A percentile compares a stretch with the other conserved stretches of the same genome.
phyloP scores from a whole-genome alignment of 37 sponge, comb jelly and placozoan species.

The Eunapius fragilis region DNA sequence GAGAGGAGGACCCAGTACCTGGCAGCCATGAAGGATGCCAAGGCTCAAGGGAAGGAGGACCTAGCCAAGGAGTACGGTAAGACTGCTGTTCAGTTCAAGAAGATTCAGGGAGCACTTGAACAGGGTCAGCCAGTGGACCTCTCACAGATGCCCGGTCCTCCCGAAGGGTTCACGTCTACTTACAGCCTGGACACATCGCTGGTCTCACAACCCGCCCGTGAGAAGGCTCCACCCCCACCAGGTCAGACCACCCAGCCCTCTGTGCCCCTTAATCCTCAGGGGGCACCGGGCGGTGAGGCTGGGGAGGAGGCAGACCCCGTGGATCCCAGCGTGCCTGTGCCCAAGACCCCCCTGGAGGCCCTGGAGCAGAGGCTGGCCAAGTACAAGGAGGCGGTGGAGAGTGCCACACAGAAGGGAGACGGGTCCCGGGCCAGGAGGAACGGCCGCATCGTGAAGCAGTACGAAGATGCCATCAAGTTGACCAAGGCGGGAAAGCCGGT shows the following conservation, averaged over 20 bases:
- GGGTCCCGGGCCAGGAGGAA: constrained; percentile 75
- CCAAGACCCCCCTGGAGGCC: constrained; percentile 76
- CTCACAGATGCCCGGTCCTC: constrained; percentile 74
- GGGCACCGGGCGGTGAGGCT: constrained; percentile 3
- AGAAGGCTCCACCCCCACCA: not conserved
- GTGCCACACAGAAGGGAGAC: constrained; percentile 86
- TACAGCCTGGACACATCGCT: constrained; percentile 47
- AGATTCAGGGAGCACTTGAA: constrained; percentile 59
- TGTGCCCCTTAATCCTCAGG: not conserved
- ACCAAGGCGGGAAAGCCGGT: constrained; percentile 67
- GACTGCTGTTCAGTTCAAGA: constrained; percentile 60
- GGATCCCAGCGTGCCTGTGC: constrained; percentile 72
- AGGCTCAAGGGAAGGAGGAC: constrained; percentile 26
- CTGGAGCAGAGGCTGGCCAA: constrained; percentile 82
- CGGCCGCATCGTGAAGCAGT: constrained; percentile 89
- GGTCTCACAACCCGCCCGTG: not conserved
- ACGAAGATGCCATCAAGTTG: constrained; percentile 83
- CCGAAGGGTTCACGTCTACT: constrained; percentile 70
- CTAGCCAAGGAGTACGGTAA: constrained; percentile 28
- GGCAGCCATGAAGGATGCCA: constrained; percentile 39
- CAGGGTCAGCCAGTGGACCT: constrained; percentile 62
- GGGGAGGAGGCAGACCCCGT: constrained; percentile 34
- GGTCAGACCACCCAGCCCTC: not conserved
- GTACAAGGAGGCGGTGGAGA: constrained; percentile 65
- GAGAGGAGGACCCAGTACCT: constrained; percentile 75